Conservation (phyloP, 2,113 vertebrate genomes). For the Paraplagusia blochii region DNA sequence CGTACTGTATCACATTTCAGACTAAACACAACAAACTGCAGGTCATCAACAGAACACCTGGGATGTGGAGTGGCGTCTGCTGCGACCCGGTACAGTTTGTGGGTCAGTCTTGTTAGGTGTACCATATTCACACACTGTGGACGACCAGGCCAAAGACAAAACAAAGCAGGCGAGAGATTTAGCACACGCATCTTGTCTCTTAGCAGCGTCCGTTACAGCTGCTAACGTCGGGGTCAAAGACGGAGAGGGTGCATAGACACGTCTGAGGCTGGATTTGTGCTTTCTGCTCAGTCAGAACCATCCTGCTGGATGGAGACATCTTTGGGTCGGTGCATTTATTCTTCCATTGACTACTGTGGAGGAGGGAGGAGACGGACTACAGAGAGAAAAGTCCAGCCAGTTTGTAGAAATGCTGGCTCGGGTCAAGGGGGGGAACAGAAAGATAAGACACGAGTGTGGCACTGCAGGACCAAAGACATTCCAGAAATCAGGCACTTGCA, state of each 20-base stretch:
- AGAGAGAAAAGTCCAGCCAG: conserved; percentile 8
- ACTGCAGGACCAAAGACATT: conserved; percentile 64
- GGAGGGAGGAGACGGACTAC: conserved; percentile 34
- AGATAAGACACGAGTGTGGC: conserved; percentile 48
- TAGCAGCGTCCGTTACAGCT: conserved; percentile 44
- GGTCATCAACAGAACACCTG: conserved; percentile 18
- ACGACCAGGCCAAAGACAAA: conserved; percentile 30
- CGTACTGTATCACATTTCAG: conserved; percentile 59
- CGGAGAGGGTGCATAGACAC: conserved; percentile 66
- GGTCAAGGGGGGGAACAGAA: conserved; percentile 12
- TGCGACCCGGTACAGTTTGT: conserved; percentile 27
- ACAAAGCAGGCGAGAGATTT: conserved; percentile 44
- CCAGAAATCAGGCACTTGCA: conserved; percentile 75
- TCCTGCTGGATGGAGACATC: conserved; percentile 43
- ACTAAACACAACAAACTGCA: conserved; percentile 37
- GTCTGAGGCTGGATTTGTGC: conserved; percentile 65
- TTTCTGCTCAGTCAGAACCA: conserved; percentile 32
- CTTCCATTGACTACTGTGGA: conserved; percentile 27
- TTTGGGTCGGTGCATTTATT: conserved; percentile 59
- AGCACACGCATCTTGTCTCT: conserved; percentile 29
- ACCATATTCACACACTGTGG: conserved; percentile 58
- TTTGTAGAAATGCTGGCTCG: too few species aligned
- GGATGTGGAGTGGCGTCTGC: conserved; percentile 22
- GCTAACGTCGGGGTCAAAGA: conserved; percentile 40
- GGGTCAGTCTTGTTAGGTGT: conserved; percentile 47